Percentiles rank a stretch among this genome's conserved stretches.
These are phyloP conservation scores for Eumeta japonica DNA, from an alignment of 1,140 invertebrate species.

Conservation along the genomic window DNA sequence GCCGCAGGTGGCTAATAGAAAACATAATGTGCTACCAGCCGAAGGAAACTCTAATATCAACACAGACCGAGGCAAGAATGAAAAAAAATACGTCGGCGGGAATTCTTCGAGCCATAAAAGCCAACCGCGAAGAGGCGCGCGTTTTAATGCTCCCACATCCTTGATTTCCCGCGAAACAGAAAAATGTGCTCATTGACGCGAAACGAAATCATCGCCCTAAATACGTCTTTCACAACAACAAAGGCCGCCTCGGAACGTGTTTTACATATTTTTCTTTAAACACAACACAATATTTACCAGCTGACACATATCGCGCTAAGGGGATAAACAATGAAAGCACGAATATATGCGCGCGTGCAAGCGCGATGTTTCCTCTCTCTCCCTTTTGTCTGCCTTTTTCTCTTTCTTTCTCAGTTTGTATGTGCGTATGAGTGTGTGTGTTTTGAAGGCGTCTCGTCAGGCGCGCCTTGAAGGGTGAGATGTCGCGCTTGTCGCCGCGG, in stretches of 20 bases:
- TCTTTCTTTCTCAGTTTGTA: no score
- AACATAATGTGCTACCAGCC: no score
- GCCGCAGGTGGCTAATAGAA: no score
- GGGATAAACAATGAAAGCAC: slow-evolving; percentile 37
- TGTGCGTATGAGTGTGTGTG: no score
- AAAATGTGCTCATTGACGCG: slow-evolving; percentile 42
- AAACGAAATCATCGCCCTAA: slow-evolving; percentile 39
- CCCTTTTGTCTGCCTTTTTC: no score
- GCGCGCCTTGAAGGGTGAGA: no score
- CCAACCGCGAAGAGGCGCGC: slow-evolving; percentile 22
- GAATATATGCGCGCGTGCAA: slow-evolving; percentile 27
- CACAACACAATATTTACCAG: slow-evolving; percentile 30
- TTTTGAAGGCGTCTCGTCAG: no score
- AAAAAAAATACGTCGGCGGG: no score
- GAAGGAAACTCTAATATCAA: no score
- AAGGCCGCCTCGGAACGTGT: slow-evolving; percentile 31
- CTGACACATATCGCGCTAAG: slow-evolving; percentile 32
- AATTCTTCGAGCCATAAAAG: slow-evolving; percentile 21
- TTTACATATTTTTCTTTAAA: slow-evolving; percentile 46
- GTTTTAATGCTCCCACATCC: slow-evolving; percentile 34
- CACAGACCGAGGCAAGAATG: no score
- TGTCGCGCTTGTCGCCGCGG: no score
- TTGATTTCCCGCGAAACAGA: slow-evolving; percentile 34
- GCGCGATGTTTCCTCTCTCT: no score
- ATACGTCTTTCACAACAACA: slow-evolving; percentile 34